A percentile compares a stretch with the other conserved stretches of the same genome.
phyloP scores from a whole-genome alignment of 2,888 invertebrate genomes.

The Drosophila nr. fundita region DNA sequence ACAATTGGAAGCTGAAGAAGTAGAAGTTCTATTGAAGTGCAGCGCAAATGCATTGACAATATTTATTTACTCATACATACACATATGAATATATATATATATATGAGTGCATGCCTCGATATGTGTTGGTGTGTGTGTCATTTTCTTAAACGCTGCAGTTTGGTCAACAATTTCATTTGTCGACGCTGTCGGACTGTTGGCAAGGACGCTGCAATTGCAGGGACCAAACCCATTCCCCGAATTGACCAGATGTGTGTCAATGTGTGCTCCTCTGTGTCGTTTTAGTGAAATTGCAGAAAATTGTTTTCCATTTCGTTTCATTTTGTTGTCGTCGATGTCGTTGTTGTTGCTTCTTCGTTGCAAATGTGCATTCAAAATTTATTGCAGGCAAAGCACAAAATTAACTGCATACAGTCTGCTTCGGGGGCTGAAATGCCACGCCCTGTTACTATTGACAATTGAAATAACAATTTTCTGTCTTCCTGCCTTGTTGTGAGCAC shows the following conservation, averaged over 20 bases:
- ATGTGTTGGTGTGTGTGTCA: constrained; percentile 2
- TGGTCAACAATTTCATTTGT: constrained; percentile 72
- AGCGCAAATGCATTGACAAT: constrained; percentile 63
- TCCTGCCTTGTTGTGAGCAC: constrained; percentile 6
- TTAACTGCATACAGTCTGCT: constrained; percentile 67
- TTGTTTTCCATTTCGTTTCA: constrained; percentile 79
- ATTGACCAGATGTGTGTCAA: constrained; percentile 58
- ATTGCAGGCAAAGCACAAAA: constrained; percentile 78
- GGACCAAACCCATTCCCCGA: constrained; percentile 2
- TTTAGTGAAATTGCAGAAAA: constrained; percentile 78
- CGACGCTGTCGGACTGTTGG: constrained; percentile 26
- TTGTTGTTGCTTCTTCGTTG: constrained; percentile 64
- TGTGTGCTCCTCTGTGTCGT: constrained; percentile 59
- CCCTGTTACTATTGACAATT: constrained; percentile 58
- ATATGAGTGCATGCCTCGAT: neutral
- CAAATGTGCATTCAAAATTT: constrained; percentile 80
- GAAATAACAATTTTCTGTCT: constrained; percentile 61
- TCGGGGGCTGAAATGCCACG: constrained; percentile 17
- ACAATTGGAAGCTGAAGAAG: constrained; percentile 39
- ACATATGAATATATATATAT: neutral
- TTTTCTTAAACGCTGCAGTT: constrained; percentile 73
- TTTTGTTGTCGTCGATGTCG: constrained; percentile 42
- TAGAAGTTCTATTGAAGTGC: constrained; percentile 35
- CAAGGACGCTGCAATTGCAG: constrained; percentile 52
- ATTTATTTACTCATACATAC: constrained; percentile 10